Percentiles rank a stretch among this genome's conserved stretches.
Conservation (phyloP, 2,888 invertebrate genomes). For the Drosophila antonietae region DNA sequence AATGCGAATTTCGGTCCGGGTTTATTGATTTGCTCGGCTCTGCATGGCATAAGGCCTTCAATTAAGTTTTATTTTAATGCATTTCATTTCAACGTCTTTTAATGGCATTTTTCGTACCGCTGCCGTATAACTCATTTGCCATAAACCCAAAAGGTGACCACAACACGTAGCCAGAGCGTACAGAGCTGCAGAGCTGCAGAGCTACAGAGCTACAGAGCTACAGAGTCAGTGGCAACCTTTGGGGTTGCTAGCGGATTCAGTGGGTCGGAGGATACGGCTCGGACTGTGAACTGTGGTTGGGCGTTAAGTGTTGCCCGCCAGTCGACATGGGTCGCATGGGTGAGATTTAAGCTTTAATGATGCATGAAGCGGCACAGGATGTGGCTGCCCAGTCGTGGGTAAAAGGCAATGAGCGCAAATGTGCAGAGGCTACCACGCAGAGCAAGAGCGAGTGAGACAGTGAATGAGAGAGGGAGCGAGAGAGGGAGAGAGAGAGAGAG, state of each 20-base stretch:
- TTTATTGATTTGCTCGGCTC: slow-evolving; percentile 71
- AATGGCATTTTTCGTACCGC: slow-evolving; percentile 73
- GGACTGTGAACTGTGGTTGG: slow-evolving; percentile 27
- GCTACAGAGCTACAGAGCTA: background rate
- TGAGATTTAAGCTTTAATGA: slow-evolving; percentile 81
- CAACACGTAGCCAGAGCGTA: slow-evolving; percentile 66
- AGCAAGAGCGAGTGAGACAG: slow-evolving; percentile 1
- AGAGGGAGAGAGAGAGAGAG: background rate
- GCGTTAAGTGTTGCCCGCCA: slow-evolving; percentile 73
- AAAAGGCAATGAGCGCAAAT: slow-evolving; percentile 79
- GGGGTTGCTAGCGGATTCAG: slow-evolving; percentile 24
- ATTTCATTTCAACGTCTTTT: slow-evolving; percentile 79
- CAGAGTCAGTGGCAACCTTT: slow-evolving; percentile 37
- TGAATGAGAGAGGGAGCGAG: background rate
- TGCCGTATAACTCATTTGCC: slow-evolving; percentile 75
- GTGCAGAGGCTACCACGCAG: slow-evolving; percentile 36
- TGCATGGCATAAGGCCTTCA: slow-evolving; percentile 66
- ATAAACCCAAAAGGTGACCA: slow-evolving; percentile 78
- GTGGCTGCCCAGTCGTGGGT: slow-evolving; percentile 80
- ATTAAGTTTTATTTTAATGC: slow-evolving; percentile 80
- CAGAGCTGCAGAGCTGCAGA: slow-evolving; percentile 7
- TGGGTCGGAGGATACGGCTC: slow-evolving; percentile 15
- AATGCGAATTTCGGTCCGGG: slow-evolving; percentile 30
- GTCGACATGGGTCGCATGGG: slow-evolving; percentile 77
- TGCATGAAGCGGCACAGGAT: slow-evolving; percentile 80